Percentiles rank a stretch among this genome's conserved stretches.
These are phyloP conservation scores for Drosophila buzzatii DNA, from an alignment of 2,888 invertebrate species.

Conservation along the genomic window DNA sequence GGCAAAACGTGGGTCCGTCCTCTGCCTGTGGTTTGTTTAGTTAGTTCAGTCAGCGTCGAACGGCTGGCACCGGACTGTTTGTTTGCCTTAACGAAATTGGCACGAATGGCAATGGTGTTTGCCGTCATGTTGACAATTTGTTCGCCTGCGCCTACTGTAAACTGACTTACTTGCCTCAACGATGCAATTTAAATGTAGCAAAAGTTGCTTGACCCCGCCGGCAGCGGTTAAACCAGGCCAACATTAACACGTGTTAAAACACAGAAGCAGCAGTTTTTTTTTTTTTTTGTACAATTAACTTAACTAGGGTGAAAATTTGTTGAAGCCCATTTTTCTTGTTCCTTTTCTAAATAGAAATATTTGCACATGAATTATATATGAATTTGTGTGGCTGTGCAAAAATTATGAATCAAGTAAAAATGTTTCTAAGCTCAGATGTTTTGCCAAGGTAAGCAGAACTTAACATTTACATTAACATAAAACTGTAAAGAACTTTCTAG, in stretches of 20 bases:
- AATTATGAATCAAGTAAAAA: not conserved
- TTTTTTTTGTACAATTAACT: not conserved
- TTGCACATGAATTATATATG: not conserved
- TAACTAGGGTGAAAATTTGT: not conserved
- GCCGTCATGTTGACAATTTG: constrained; percentile 73
- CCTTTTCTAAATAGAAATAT: not conserved
- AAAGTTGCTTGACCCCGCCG: constrained; percentile 61
- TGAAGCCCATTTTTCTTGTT: not conserved
- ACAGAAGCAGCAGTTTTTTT: not conserved
- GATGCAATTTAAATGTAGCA: constrained; percentile 65
- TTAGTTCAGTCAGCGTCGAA: constrained; percentile 3
- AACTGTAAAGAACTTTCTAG: not conserved
- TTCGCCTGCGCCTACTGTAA: constrained; percentile 45
- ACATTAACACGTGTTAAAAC: not conserved
- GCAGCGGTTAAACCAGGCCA: constrained; percentile 25
- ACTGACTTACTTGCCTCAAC: constrained; percentile 67
- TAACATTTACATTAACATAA: not conserved
- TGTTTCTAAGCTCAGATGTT: not conserved
- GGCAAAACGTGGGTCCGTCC: constrained; percentile 6
- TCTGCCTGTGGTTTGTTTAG: constrained; percentile 29
- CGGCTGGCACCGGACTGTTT: constrained; percentile 42
- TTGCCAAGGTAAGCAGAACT: not conserved
- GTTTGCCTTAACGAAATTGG: constrained; percentile 73
- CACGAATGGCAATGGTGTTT: constrained; percentile 44
- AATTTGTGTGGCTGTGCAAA: not conserved